These are phyloP conservation scores for Gallinago undulata DNA, from an alignment of 2,113 vertebrate genomes.

Conservation along the genomic window DNA sequence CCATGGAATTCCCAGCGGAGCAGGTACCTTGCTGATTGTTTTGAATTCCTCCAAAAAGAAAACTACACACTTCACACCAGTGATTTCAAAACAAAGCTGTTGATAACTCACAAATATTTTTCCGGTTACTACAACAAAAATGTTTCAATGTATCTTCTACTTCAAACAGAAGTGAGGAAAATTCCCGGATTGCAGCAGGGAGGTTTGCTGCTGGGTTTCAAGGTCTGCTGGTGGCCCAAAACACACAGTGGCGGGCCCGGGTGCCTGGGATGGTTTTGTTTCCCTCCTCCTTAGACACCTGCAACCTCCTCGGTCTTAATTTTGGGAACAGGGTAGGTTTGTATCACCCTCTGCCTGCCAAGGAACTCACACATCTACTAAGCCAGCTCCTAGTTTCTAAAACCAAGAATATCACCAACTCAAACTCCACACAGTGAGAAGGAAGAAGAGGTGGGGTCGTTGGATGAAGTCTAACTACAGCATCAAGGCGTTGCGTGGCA, in stretches of 20 bases:
- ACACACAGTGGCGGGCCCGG: accelerated
- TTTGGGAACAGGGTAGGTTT: background rate
- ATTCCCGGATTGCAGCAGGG: background rate
- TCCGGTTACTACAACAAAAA: background rate
- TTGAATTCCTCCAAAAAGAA: background rate
- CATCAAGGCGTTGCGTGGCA: accelerated
- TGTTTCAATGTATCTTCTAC: background rate
- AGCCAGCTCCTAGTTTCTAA: background rate
- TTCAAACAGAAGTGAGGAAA: background rate
- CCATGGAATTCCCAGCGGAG: accelerated
- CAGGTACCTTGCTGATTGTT: background rate
- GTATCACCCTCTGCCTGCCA: background rate
- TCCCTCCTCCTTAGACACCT: background rate
- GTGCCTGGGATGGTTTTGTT: background rate
- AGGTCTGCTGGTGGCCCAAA: background rate
- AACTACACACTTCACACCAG: background rate
- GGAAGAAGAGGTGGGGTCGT: background rate
- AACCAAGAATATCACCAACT: background rate
- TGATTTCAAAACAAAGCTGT: background rate
- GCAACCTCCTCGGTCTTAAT: background rate
- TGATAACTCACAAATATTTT: background rate
- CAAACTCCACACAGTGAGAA: accelerated
- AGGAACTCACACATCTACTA: background rate
- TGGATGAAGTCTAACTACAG: background rate
- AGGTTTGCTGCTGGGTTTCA: background rate